Evolutionary conservation across 2,888 invertebrate genomes (phyloP), one percentile per base, ranked within the genome.

Genomic region (Acronicta leporina): DNA sequence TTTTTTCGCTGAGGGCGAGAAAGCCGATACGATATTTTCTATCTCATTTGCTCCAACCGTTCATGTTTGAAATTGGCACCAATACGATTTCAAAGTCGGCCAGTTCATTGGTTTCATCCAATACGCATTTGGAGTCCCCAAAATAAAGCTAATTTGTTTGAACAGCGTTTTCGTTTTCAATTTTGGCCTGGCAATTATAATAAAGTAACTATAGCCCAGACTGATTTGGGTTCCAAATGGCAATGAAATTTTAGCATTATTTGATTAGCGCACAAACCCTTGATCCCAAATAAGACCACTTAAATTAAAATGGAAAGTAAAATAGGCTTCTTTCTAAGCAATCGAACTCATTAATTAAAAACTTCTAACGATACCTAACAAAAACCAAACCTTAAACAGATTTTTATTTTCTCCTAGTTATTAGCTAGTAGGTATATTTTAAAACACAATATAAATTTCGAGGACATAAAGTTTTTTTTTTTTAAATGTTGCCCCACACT

Each of bases 11-110:
- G n/a, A 67, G 60, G 75, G 57, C 38, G 53, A 50, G 67, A 73
- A 80, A 80, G 83, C 83, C 81, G 73, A 70, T 57, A 42, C 56
- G 55, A 63, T 52, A 61, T 71, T 81, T 81, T 82, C 78, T 77
- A 66, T 80, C 79, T 79, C 82, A 80, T 73, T 82, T 78, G 44
- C 62, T 71, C 65, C 54, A 20, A 41, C 68, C 63, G 60, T 68
- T 67, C 73, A 68, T 76, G 73, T 75, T 75, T 68, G 48, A 76
- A 84, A 80, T 82, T 77, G 82, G 75, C 73, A 75, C 77, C 81
- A 78, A 82, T 82, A 58, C 61, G 67, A 68, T 79, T 73, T 59
- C 61, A 43, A 69, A 73, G 66, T 66, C 67, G 63, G 47, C 58
- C 67, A 73, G 66, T 73, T 73, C 68, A 61, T 55, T 68, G 73